A percentile compares a stretch with the other conserved stretches of the same genome.
Evolutionary conservation across 1,140 invertebrate species (phyloP).

Genomic region (Aphis craccivora): DNA sequence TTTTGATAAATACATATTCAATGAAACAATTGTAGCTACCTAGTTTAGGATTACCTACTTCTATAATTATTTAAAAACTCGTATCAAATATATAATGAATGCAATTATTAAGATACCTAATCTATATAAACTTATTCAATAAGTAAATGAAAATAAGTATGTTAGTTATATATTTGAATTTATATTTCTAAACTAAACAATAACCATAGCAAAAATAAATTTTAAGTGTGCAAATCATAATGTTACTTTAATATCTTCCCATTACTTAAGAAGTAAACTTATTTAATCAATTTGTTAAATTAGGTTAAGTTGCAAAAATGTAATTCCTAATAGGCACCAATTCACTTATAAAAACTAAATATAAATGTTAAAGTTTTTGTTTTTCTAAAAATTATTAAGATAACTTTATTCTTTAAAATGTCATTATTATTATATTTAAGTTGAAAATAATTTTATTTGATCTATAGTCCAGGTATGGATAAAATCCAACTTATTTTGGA

Average conservation of each 20-base stretch:
- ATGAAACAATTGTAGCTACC: no score
- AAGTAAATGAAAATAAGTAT: neutral
- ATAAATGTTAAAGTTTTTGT: neutral
- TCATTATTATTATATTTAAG: neutral
- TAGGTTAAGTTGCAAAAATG: no score
- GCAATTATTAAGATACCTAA: neutral
- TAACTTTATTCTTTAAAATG: neutral
- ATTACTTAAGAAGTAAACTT: neutral
- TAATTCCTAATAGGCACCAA: neutral
- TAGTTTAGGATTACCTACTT: no score
- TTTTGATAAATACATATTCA: no score
- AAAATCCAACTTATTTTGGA: conserved; percentile 46
- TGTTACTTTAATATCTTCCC: no score
- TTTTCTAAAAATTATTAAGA: neutral
- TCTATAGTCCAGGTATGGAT: conserved; percentile 10
- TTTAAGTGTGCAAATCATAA: neutral
- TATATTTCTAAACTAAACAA: neutral
- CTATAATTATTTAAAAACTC: no score
- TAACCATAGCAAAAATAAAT: neutral
- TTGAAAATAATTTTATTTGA: neutral
- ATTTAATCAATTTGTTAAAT: no score
- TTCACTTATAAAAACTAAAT: neutral
- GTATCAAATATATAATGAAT: no score
- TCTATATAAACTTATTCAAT: neutral
- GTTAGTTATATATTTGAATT: neutral